Percentiles rank a stretch among this genome's conserved stretches.
phyloP scores from a whole-genome alignment of 2,113 vertebrate genomes.

The Periophthalmodon schlosseri region DNA sequence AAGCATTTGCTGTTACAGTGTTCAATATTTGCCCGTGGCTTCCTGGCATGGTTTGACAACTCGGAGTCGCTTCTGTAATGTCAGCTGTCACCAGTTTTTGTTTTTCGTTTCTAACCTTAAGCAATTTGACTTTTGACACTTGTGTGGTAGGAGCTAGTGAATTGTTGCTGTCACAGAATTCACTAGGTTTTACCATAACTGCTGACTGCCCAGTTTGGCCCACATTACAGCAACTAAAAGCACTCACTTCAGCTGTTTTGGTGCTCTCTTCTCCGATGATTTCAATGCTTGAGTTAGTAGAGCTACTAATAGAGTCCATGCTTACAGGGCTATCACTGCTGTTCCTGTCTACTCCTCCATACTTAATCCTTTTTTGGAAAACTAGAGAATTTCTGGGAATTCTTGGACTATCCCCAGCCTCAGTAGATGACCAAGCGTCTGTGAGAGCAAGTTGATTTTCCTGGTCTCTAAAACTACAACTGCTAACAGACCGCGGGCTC shows the following conservation, averaged over 20 bases:
- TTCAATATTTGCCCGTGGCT: background rate
- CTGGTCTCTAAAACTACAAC: conserved; percentile 56
- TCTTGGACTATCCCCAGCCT: conserved; percentile 70
- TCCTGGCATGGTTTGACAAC: conserved; percentile 14
- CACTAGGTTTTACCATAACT: background rate
- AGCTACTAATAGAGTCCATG: conserved; percentile 45
- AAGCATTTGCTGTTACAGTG: conserved; percentile 2
- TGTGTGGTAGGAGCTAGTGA: background rate
- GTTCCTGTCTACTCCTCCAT: conserved; percentile 26
- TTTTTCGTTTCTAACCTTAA: conserved; percentile 3
- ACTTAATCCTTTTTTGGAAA: conserved; percentile 55
- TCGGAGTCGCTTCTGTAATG: conserved; percentile 17
- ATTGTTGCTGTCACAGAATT: background rate
- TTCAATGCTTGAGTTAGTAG: conserved; percentile 43
- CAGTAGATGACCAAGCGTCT: conserved; percentile 81
- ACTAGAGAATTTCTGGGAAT: conserved; percentile 59
- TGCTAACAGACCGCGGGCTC: conserved; percentile 51
- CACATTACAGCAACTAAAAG: background rate
- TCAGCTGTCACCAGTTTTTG: conserved; percentile 16
- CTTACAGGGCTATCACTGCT: conserved; percentile 47
- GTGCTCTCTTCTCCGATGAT: conserved; percentile 30
- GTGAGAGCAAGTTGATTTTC: conserved; percentile 67
- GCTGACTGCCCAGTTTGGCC: background rate
- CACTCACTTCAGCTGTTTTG: conserved; percentile 8
- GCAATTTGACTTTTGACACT: background rate